These are phyloP conservation scores for Cololabis saira DNA, from an alignment of 2,113 vertebrate genomes.

Conservation along the genomic window DNA sequence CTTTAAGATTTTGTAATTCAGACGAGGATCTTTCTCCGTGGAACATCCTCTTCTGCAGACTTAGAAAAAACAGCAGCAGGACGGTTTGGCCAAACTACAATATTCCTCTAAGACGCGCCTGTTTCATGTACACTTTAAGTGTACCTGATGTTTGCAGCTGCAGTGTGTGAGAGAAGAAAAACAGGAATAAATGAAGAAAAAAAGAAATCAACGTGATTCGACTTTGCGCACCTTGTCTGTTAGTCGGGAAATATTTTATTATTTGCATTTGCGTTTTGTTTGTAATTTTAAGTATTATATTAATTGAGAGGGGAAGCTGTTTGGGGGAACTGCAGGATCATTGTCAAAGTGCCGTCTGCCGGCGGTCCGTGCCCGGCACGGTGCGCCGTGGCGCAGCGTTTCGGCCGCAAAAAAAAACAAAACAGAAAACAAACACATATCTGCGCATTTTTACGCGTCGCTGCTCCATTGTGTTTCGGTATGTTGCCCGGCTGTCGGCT, in stretches of 20 bases:
- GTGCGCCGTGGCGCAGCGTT: too few species aligned
- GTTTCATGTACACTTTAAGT: too few species aligned
- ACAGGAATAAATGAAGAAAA: not conserved
- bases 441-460: conserved; percentile 32
- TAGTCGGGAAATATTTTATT: not conserved
- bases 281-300: not conserved
- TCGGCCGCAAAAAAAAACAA: conserved; percentile 1
- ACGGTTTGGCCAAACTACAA: too few species aligned
- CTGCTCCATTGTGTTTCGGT: conserved; percentile 62
- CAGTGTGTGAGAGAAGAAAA: conserved; percentile 4
- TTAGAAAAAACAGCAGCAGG: too few species aligned
- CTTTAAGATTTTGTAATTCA: too few species aligned
- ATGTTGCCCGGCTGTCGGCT: conserved; percentile 41
- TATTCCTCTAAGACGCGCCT: too few species aligned
- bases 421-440: conserved; percentile 11
- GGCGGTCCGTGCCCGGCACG: conserved; percentile 33
- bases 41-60: not conserved
- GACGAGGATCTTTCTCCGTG: too few species aligned
- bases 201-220: conserved; percentile 3
- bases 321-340: conserved; percentile 32
- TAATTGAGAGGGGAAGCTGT: conserved; percentile 14
- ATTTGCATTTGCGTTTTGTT: not conserved
- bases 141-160: conserved; percentile 13
- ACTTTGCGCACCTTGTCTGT: conserved; percentile 55
- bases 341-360: conserved; percentile 41